phyloP scores from a whole-genome alignment of 1,140 invertebrate species.

The Pantala flavescens region DNA sequence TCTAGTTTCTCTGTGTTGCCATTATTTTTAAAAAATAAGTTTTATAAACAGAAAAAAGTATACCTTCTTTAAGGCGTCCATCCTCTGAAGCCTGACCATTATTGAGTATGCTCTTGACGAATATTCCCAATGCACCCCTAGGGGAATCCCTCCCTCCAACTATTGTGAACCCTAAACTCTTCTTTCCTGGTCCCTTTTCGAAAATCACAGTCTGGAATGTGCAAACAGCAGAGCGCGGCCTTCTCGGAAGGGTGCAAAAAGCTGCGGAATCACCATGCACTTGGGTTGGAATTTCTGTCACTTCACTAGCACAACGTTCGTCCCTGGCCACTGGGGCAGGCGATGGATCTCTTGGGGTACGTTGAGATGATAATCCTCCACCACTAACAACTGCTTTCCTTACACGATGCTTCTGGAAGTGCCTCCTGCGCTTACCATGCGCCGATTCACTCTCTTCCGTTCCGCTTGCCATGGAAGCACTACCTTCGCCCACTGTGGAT shows the following conservation, averaged over 20 bases:
- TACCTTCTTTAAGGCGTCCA: conserved; percentile 59
- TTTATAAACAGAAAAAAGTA: no score
- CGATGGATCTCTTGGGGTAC: neutral
- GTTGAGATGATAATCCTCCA: neutral
- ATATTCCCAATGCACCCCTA: conserved; percentile 59
- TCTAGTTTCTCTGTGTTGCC: no score
- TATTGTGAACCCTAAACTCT: conserved; percentile 61
- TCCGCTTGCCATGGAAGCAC: neutral
- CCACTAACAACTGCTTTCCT: neutral
- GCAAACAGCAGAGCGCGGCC: conserved; percentile 25
- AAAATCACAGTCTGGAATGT: conserved; percentile 38
- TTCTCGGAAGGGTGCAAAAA: conserved; percentile 33
- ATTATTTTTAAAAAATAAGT: no score
- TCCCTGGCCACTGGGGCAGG: conserved; percentile 1
- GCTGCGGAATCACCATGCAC: conserved; percentile 23
- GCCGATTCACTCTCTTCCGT: no score
- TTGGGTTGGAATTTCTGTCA: conserved; percentile 11
- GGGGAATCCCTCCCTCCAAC: conserved; percentile 63
- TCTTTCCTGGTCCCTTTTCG: conserved; percentile 52
- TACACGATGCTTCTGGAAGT: neutral
- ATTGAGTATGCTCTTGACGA: conserved; percentile 58
- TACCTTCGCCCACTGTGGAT: neutral
- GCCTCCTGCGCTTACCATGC: neutral
- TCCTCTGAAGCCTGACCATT: conserved; percentile 57
- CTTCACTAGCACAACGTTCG: conserved; percentile 1